Evolutionary conservation across 2,797 vertebrate species (phyloP).

Genomic region (Discoglossus pictus): DNA sequence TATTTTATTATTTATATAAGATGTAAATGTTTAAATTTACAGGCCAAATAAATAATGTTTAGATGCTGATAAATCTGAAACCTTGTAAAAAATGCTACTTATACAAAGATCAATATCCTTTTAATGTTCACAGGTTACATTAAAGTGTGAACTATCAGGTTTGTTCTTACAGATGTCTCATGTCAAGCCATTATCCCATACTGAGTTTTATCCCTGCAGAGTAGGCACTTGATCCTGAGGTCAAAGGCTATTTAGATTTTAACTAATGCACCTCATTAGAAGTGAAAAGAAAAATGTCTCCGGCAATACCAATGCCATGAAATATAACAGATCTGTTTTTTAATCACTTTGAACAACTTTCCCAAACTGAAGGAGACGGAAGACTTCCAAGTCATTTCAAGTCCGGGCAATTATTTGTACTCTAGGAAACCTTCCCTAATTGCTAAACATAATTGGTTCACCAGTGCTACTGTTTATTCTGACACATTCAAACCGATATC

Average conservation of each 20-base stretch:
- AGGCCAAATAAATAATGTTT: too few species aligned
- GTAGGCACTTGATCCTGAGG: conserved; percentile 69
- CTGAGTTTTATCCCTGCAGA: conserved; percentile 62
- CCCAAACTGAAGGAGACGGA: conserved; percentile 28
- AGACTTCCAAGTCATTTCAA: conserved; percentile 30
- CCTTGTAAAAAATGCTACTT: too few species aligned
- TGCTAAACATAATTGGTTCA: conserved; percentile 29
- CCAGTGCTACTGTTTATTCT: conserved; percentile 40
- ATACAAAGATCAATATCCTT: too few species aligned
- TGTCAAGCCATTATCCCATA: conserved; percentile 58
- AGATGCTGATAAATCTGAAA: too few species aligned
- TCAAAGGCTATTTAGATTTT: conserved; percentile 69
- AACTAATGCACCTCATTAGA: conserved; percentile 69
- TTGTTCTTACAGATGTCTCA: conserved; percentile 36
- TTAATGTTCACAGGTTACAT: conserved; percentile 9
- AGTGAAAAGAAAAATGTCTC: conserved; percentile 60
- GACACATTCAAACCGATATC: conserved; percentile 22
- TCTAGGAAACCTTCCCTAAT: conserved; percentile 30
- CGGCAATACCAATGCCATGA: conserved; percentile 57
- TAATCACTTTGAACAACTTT: conserved; percentile 51
- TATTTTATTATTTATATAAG: too few species aligned
- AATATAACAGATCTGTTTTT: conserved; percentile 58
- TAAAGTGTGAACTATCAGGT: background rate
- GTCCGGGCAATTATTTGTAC: conserved; percentile 28
- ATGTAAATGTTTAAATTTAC: too few species aligned